Evolutionary conservation across 1,140 invertebrate species (phyloP).

Genomic region (Elymnias hypermnestra): DNA sequence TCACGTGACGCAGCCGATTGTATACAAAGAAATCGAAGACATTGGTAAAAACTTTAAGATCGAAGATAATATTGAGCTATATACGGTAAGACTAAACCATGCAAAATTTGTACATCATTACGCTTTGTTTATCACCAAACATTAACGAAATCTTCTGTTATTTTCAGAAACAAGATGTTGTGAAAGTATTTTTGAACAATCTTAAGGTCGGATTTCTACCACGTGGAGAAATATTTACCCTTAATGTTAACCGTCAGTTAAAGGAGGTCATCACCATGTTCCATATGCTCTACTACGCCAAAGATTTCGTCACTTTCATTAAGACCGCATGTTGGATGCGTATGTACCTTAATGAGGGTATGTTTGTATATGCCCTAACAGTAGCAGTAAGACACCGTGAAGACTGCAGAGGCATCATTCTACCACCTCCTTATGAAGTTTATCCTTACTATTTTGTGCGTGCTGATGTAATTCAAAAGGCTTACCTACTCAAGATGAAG

Average conservation of each 20-base stretch:
- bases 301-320: slow-evolving; percentile 78
- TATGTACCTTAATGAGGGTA: slow-evolving; percentile 78
- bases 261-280: slow-evolving; percentile 80
- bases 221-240: slow-evolving; percentile 79
- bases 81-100: no score
- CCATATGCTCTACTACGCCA: slow-evolving; percentile 82
- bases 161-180: slow-evolving; percentile 75
- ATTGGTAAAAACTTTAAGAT: slow-evolving; percentile 75
- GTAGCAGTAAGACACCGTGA: slow-evolving; percentile 78
- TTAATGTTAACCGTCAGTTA: slow-evolving; percentile 77
- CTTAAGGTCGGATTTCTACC: slow-evolving; percentile 77
- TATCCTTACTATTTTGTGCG: slow-evolving; percentile 81
- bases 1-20: slow-evolving; percentile 77
- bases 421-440: slow-evolving; percentile 83
- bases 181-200: slow-evolving; percentile 78
- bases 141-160: slow-evolving; percentile 71
- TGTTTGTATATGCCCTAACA: slow-evolving; percentile 80
- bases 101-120: no score
- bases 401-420: slow-evolving; percentile 77
- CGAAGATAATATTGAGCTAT: slow-evolving; percentile 69
- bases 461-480: slow-evolving; percentile 77
- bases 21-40: slow-evolving; percentile 67
- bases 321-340: slow-evolving; percentile 80
- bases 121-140: no score
- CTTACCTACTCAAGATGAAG: slow-evolving; percentile 77